phyloP scores from a whole-genome alignment of 2,888 invertebrate genomes.

The Gerris lacustris region DNA sequence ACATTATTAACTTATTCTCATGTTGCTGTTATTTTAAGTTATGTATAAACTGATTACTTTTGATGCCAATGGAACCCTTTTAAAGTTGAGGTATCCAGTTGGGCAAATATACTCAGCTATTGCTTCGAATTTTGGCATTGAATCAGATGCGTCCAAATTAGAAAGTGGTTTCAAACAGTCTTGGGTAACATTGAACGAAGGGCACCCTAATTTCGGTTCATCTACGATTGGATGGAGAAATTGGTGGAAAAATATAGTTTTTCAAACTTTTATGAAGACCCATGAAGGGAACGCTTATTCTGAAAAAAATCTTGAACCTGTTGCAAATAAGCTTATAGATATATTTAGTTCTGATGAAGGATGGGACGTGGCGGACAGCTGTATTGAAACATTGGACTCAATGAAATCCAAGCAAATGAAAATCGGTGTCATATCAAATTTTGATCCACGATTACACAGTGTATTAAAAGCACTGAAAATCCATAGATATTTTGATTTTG shows the following conservation, averaged over 20 bases:
- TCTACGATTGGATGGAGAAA: conserved; percentile 56
- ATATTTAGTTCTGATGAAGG: conserved; percentile 57
- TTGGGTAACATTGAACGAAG: conserved; percentile 49
- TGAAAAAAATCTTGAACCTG: conserved; percentile 37
- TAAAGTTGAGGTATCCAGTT: conserved; percentile 56
- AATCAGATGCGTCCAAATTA: conserved; percentile 46
- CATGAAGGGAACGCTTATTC: conserved; percentile 35
- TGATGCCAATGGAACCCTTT: conserved; percentile 74
- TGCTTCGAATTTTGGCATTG: conserved; percentile 55
- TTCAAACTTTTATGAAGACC: conserved; percentile 45
- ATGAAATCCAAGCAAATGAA: conserved; percentile 41
- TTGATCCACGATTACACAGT: conserved; percentile 63
- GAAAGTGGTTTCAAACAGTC: conserved; percentile 51
- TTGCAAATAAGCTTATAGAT: conserved; percentile 51
- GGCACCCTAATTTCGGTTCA: conserved; percentile 72
- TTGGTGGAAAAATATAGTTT: conserved; percentile 70
- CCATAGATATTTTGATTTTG: conserved; percentile 62
- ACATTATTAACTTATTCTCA: not conserved
- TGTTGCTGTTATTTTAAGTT: not conserved
- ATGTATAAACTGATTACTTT: conserved; percentile 55
- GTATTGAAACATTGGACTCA: conserved; percentile 49
- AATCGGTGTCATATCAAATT: conserved; percentile 76
- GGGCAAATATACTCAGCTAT: conserved; percentile 61
- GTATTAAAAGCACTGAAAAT: conserved; percentile 55
- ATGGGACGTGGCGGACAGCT: conserved; percentile 60